Evolutionary conservation across 1,140 invertebrate species (phyloP).

Genomic region (Brachionus sp.): DNA sequence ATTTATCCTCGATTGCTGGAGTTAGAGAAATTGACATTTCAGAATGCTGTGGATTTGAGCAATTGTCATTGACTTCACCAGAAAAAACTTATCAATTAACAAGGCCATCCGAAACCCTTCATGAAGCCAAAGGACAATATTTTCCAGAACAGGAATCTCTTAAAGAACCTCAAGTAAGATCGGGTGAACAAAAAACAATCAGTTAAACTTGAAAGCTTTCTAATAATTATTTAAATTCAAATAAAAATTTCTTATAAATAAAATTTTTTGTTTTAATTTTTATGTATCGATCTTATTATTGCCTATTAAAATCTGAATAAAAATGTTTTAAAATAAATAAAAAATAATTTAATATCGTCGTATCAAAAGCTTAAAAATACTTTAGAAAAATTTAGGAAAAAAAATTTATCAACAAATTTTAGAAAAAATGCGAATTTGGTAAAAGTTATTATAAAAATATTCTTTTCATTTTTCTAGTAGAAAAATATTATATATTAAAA

Average conservation of each 20-base stretch:
- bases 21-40: not conserved
- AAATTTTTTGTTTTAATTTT: not conserved
- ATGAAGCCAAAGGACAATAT: constrained; percentile 5
- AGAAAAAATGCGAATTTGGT: too few relatives aligned
- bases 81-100: not conserved
- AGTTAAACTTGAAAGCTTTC: not conserved
- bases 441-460: too few relatives aligned
- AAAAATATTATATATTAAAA: too few relatives aligned
- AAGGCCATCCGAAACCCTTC: not conserved
- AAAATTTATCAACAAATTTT: too few relatives aligned
- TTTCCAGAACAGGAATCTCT: constrained; percentile 26
- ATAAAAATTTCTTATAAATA: not conserved
- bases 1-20: constrained; percentile 20
- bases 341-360: too few relatives aligned
- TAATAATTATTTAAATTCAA: not conserved
- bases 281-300: too few relatives aligned
- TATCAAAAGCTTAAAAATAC: too few relatives aligned
- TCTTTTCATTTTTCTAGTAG: too few relatives aligned
- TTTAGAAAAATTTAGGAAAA: too few relatives aligned
- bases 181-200: constrained; percentile 7
- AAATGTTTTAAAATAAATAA: too few relatives aligned
- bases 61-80: constrained; percentile 18
- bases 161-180: not conserved
- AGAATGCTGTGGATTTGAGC: constrained; percentile 1
- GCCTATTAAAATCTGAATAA: too few relatives aligned